A percentile compares a stretch with the other conserved stretches of the same genome.
Conservation (phyloP, 2,797 vertebrate species). For the Spatula clypeata region DNA sequence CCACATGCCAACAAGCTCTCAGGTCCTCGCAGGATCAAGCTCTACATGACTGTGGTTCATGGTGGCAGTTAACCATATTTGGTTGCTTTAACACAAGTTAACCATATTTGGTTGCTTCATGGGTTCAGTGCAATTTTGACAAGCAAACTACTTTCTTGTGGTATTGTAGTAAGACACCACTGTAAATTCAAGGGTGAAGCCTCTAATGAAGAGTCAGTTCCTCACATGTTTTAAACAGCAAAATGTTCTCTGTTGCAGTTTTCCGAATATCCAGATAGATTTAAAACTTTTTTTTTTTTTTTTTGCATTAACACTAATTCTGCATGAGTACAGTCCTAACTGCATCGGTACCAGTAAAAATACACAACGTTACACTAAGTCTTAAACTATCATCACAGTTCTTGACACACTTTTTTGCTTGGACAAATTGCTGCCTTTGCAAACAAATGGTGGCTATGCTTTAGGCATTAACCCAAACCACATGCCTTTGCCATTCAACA, state of each 20-base stretch:
- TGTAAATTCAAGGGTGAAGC: not conserved
- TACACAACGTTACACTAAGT: not conserved
- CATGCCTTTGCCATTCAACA: not conserved
- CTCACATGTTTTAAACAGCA: not conserved
- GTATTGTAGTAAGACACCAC: not conserved
- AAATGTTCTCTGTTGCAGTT: not conserved
- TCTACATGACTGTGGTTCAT: not conserved
- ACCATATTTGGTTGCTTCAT: not conserved
- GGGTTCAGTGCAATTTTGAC: not conserved
- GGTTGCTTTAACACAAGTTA: not conserved
- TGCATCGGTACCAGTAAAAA: not conserved
- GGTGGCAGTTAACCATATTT: not conserved
- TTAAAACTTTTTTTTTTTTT: not conserved
- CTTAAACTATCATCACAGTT: not conserved
- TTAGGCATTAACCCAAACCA: not conserved
- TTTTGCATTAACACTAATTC: not conserved
- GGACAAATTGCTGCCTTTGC: not conserved
- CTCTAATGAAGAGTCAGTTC: not conserved
- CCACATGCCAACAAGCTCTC: fast-evolving
- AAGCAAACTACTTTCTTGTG: not conserved
- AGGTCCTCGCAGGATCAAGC: not conserved
- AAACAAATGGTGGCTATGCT: not conserved
- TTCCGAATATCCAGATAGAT: not conserved
- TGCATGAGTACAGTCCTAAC: not conserved
- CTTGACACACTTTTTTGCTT: not conserved